Conservation (phyloP, 1,140 invertebrate genomes). For the Stegodyphus mimosarum region DNA sequence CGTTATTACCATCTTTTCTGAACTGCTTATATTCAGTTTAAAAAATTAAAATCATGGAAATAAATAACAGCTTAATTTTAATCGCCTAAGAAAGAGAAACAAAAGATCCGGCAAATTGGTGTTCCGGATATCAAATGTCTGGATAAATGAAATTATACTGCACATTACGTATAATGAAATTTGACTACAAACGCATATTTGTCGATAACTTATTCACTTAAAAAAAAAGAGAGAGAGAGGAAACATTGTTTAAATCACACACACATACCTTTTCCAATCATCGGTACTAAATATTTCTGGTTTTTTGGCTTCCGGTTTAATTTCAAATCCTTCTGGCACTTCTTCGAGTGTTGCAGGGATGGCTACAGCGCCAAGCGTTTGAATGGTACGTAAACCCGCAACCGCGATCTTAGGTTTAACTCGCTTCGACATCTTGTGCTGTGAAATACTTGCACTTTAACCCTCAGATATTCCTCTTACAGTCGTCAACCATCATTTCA, state of each 20-base stretch:
- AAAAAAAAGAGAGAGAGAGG: too few relatives aligned
- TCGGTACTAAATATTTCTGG: background rate
- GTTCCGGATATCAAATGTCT: too few relatives aligned
- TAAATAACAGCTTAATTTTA: too few relatives aligned
- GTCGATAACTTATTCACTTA: too few relatives aligned
- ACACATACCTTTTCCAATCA: background rate
- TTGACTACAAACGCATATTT: too few relatives aligned
- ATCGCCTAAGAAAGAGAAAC: too few relatives aligned
- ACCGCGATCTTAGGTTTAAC: background rate
- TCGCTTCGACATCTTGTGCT: background rate
- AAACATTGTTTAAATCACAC: background rate
- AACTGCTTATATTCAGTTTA: too few relatives aligned
- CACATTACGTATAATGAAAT: too few relatives aligned
- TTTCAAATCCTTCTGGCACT: background rate
- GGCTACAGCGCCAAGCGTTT: background rate
- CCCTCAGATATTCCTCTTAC: background rate
- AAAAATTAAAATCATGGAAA: too few relatives aligned
- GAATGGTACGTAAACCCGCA: background rate
- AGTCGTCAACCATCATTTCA: background rate
- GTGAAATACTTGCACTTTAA: background rate
- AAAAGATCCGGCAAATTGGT: too few relatives aligned
- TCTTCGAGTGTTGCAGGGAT: background rate
- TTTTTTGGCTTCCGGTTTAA: background rate
- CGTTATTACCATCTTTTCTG: too few relatives aligned
- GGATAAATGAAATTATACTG: too few relatives aligned